Evolutionary conservation across 2,113 vertebrate species (phyloP), one percentile per base, ranked within the genome.

Genomic region (Orcinus orca): DNA sequence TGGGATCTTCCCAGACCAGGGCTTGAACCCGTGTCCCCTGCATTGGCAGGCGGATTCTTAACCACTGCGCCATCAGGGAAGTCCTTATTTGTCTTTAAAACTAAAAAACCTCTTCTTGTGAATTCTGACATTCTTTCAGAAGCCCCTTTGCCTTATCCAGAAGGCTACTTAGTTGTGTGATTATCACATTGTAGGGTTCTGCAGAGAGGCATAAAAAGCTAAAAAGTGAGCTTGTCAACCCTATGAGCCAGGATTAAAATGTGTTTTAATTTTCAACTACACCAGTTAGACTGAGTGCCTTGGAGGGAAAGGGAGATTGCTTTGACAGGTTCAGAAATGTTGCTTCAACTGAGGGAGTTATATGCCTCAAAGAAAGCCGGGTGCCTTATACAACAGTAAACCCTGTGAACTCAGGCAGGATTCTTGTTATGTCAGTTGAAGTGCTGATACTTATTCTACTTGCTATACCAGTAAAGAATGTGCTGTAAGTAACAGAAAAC

Each of bases 61-160:
- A 50, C 47, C 47, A 50, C 47, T 50, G 47, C 2, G 47, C 47
- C 47, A 50, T 50, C 47, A 50, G 47, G 47, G 47, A 50, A 50
- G 47, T 50, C 47, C 47, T 73, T 98, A 83, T 97, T 98, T 97
- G 74, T 98, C 84, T 88, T 97, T 97, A 98, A 96, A 96, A 98
- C 93, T 31, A 86, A 93, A 93, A 96, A 50, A 58, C 91, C 41
- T 90, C 41, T 90, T 96, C 84, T 65, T 93, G 36, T 98, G 97
- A 97, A 83, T 97, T 98, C 96, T 97, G 96, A 97, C 91, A 92
- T 86, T 88, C 68, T 77, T 79, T 89, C 89, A 92, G 73, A 97
- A 98, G 95, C 68, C 84, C 91, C 82, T 97, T 74, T 81, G 65
- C 63, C 63, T 92, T 97, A 96, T 62, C 68, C 93, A 96, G 88